Conservation (phyloP, 2,888 invertebrate species). For the Pterostichus madidus region DNA sequence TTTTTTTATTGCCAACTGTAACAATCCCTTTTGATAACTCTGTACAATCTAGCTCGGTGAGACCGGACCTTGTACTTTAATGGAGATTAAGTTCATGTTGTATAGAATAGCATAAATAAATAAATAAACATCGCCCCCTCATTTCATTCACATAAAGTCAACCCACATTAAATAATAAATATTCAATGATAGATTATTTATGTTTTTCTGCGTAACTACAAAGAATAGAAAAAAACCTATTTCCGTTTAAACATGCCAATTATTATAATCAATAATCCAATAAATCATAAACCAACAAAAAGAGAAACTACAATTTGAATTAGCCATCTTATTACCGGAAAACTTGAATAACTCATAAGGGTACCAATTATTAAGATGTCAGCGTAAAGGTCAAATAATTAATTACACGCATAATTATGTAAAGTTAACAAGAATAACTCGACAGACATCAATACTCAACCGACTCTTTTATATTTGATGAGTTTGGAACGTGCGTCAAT, state of each 20-base stretch:
- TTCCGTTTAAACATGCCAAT: neutral
- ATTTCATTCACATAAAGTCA: too few relatives aligned
- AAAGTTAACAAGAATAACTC: slow-evolving; percentile 25
- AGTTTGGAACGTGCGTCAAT: slow-evolving; percentile 13
- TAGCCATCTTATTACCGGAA: neutral
- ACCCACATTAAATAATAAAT: too few relatives aligned
- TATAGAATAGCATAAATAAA: too few relatives aligned
- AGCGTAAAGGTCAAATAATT: slow-evolving; percentile 8
- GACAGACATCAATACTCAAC: slow-evolving; percentile 33
- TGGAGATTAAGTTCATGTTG: too few relatives aligned
- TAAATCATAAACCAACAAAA: slow-evolving; percentile 1
- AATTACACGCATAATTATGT: slow-evolving; percentile 41
- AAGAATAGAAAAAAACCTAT: neutral
- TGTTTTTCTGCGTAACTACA: too few relatives aligned
- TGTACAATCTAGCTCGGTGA: too few relatives aligned
- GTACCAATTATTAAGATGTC: slow-evolving; percentile 6
- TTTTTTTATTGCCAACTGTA: too few relatives aligned
- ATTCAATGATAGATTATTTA: too few relatives aligned
- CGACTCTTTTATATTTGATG: slow-evolving; percentile 28
- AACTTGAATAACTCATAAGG: neutral
- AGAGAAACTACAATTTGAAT: neutral
- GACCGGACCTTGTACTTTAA: too few relatives aligned
- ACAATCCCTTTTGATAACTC: too few relatives aligned
- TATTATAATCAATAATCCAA: neutral
- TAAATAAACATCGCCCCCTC: too few relatives aligned